phyloP scores from a whole-genome alignment of 2,113 vertebrate species.

The Zosterops pallidus region DNA sequence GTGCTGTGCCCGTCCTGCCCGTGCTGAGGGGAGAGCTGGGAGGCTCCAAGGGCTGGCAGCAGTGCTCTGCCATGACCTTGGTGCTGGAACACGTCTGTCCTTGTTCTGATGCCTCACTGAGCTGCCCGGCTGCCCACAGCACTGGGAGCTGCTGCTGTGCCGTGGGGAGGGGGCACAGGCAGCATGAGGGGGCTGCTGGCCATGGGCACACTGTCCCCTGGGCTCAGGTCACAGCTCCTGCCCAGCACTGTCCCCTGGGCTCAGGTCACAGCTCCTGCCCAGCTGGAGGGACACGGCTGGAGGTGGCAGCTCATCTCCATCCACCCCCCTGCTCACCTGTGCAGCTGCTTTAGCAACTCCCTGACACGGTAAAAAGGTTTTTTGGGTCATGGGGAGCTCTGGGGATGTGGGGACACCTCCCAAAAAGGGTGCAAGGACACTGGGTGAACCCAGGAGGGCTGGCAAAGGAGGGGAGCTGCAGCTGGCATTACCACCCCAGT shows the following conservation, averaged over 20 bases:
- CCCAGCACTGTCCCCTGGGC: background rate
- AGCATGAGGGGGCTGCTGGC: background rate
- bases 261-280: background rate
- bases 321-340: accelerated
- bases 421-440: accelerated
- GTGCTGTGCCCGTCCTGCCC: background rate
- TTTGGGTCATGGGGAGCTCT: background rate
- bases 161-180: background rate
- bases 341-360: background rate
- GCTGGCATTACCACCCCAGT: accelerated
- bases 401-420: background rate
- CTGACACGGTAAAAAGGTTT: accelerated
- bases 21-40: accelerated
- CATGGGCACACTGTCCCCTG: background rate
- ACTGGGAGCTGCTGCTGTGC: background rate
- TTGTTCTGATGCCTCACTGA: background rate
- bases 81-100: background rate
- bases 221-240: background rate
- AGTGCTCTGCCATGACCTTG: background rate
- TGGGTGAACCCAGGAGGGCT: background rate
- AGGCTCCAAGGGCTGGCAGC: background rate
- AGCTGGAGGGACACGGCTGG: accelerated
- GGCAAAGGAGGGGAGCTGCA: background rate
- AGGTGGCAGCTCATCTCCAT: background rate
- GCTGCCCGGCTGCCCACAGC: background rate